Evolutionary conservation across 2,113 vertebrate species (phyloP), one percentile per base, ranked within the genome.

Genomic region (Tiliqua scincoides): DNA sequence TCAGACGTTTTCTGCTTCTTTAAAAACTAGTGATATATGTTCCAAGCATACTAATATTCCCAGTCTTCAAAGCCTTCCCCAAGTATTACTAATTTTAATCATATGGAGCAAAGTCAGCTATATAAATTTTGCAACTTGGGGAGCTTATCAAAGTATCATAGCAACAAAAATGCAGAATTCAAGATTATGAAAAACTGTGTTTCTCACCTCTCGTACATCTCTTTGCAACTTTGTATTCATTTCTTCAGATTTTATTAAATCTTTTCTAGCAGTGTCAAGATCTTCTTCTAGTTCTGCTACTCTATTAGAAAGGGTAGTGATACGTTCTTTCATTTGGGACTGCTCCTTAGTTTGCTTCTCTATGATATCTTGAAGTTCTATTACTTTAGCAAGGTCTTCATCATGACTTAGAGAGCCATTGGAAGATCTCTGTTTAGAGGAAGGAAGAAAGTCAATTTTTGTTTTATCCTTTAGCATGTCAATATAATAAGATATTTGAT

Each of bases 181-280:
- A 1, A 1, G 8, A 83, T 70, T 27, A 30, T n/a, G 62, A 77
- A 2, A 83, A 5, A 40, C 35, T 79, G 6, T 27, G 15, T 0
- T 87, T 76, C 97, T 96, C 90, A 99, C 99, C 96, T 99, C 99
- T 85, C 98, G 96, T 27, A 99, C 95, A 68, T 99, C 99, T 61
- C 99, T 97, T 95, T 99, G 99, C 40, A 99, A 90, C 54, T 98
- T 97, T 0, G 97, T 99, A 95, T 98, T 99, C 93, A 96, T 91
- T 88, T 99, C 99, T 88, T 99, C 99, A 0, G 98, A 99, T 92
- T 97, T 99, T 91, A 99, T 99, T 84, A 99, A 97, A 92, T 99
- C 99, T 90, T 99, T 99, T 1, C 99, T 94, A 61, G 99, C 98
- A 0, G 98, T 99, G 94, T 99, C 98, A 87, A 99, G 97, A 88